Percentiles rank a stretch among this genome's conserved stretches.
These are phyloP conservation scores for Andrena bucephala DNA, from an alignment of 2,888 invertebrate genomes.

Conservation along the genomic window DNA sequence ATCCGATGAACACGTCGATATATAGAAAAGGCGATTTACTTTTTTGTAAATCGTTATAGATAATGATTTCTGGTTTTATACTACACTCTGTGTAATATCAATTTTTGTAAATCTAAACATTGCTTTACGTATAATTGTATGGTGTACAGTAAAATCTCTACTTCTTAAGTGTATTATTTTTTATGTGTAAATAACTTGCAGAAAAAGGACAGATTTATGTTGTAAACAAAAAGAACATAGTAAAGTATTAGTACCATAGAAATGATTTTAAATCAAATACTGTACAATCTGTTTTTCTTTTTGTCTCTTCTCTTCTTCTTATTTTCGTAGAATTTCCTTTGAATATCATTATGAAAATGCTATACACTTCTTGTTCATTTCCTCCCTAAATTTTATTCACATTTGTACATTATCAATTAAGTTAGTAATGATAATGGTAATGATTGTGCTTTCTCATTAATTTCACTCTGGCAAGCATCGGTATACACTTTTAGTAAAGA, in stretches of 20 bases:
- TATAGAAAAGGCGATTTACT: conserved; percentile 25
- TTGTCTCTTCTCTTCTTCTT: neutral
- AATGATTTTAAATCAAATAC: conserved; percentile 32
- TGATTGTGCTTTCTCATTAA: conserved; percentile 26
- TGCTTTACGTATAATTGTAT: conserved; percentile 55
- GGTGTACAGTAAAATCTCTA: conserved; percentile 56
- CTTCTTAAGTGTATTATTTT: conserved; percentile 55
- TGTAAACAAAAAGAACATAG: conserved; percentile 38
- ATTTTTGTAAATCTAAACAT: conserved; percentile 54
- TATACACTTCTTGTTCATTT: conserved; percentile 23
- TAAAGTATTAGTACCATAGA: conserved; percentile 36
- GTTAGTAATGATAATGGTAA: conserved; percentile 12
- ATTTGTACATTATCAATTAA: conserved; percentile 9
- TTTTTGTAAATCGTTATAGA: conserved; percentile 37
- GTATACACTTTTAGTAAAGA: conserved; percentile 24
- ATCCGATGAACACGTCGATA: conserved; percentile 31
- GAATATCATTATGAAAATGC: conserved; percentile 5
- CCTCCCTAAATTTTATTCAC: conserved; percentile 10
- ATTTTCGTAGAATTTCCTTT: conserved; percentile 28
- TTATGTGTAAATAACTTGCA: conserved; percentile 57
- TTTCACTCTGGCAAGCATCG: conserved; percentile 49
- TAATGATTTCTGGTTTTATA: conserved; percentile 44
- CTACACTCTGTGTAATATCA: conserved; percentile 58
- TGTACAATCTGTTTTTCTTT: conserved; percentile 22
- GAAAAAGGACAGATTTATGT: conserved; percentile 46